Conservation (phyloP, 2,113 vertebrate species). For the Dryoscopus gambensis region DNA sequence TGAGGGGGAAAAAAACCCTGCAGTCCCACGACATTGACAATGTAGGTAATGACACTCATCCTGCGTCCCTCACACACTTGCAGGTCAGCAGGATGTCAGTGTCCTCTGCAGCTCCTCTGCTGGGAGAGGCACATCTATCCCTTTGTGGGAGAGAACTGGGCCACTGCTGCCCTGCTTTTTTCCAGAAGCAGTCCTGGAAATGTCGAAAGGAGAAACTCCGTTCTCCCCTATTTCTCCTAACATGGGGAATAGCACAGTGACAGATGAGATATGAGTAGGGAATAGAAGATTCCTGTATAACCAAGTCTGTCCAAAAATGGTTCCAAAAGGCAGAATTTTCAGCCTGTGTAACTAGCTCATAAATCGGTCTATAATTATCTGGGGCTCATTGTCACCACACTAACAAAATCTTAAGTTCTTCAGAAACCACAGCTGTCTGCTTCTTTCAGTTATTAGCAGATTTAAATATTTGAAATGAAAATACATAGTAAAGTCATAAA, state of each 20-base stretch:
- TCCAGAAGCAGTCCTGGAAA: background rate
- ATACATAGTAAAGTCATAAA: background rate
- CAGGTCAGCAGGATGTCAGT: background rate
- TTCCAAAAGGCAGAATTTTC: background rate
- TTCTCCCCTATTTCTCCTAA: background rate
- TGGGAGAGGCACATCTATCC: background rate
- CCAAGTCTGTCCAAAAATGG: background rate
- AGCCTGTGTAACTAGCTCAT: background rate
- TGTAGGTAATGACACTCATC: background rate
- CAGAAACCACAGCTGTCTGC: background rate
- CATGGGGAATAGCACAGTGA: rapidly evolving
- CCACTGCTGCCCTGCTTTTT: background rate
- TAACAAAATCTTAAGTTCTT: background rate
- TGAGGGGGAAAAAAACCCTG: background rate
- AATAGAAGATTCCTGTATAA: background rate
- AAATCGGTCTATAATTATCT: background rate
- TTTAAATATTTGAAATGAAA: conserved; percentile 29
- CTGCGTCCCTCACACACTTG: background rate
- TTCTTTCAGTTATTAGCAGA: background rate
- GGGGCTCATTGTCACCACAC: background rate
- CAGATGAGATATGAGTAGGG: background rate
- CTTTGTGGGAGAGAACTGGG: background rate
- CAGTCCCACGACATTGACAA: background rate
- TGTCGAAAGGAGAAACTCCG: background rate
- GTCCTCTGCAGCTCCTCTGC: background rate